Percentiles rank a stretch among this genome's conserved stretches.
Evolutionary conservation across 1,140 invertebrate genomes (phyloP).

Genomic region (Procambarus virginalis): DNA sequence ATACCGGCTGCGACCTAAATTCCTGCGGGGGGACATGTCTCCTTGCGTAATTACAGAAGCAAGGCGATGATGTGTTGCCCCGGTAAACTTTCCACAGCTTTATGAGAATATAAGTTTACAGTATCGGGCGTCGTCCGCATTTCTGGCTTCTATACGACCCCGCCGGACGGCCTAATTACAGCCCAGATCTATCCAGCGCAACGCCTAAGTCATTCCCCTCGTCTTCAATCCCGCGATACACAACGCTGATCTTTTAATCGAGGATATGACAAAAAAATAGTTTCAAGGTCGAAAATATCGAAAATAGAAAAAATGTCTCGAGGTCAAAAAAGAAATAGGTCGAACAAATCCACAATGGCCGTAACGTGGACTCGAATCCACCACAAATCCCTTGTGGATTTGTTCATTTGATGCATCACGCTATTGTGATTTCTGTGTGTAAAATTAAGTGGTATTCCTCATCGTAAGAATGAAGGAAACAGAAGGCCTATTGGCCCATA

Average conservation of each 20-base stretch:
- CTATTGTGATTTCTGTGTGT: too few relatives aligned
- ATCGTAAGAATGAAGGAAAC: too few relatives aligned
- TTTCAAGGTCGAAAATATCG: neutral
- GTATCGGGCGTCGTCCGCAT: neutral
- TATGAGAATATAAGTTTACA: conserved; percentile 3
- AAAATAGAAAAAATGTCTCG: neutral
- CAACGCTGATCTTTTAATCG: neutral
- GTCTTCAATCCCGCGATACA: neutral
- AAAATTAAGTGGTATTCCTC: too few relatives aligned
- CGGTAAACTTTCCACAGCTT: neutral
- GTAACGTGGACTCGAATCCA: too few relatives aligned
- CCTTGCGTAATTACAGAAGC: neutral
- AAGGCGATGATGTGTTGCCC: neutral
- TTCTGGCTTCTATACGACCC: neutral
- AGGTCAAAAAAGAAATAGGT: too few relatives aligned
- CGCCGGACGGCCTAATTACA: neutral
- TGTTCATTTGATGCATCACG: too few relatives aligned
- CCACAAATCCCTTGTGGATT: too few relatives aligned
- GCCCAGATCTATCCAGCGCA: neutral
- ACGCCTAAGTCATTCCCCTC: neutral
- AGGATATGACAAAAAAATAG: neutral
- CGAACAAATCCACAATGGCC: too few relatives aligned
- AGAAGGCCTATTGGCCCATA: too few relatives aligned
- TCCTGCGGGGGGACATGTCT: neutral
- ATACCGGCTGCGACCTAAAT: neutral